These are phyloP conservation scores for Eueremaeus valkanovi DNA, from an alignment of 2,888 invertebrate species.

Conservation along the genomic window DNA sequence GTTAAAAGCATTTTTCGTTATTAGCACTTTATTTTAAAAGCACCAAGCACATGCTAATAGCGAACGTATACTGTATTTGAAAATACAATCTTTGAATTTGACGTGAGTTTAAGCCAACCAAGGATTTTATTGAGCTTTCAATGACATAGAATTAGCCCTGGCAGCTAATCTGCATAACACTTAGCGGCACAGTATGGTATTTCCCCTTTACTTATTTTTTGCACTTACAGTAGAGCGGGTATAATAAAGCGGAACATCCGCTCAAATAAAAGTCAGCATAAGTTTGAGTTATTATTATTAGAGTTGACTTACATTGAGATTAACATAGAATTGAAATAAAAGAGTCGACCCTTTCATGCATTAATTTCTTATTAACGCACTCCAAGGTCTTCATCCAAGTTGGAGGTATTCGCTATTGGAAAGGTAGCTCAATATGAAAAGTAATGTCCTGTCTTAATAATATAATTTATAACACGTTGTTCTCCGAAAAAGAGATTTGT, in stretches of 20 bases:
- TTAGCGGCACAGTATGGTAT: not conserved
- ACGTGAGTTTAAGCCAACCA: too few species aligned
- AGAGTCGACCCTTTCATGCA: not conserved
- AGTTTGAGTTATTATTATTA: not conserved
- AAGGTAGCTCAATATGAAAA: not conserved
- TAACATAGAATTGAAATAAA: not conserved
- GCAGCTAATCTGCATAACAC: not conserved
- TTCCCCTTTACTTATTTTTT: not conserved
- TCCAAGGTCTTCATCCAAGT: conserved; percentile 9
- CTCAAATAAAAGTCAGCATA: not conserved
- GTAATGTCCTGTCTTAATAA: too few species aligned
- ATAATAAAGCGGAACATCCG: not conserved
- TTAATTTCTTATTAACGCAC: conserved; percentile 14
- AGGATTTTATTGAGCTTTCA: too few species aligned
- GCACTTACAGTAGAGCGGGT: not conserved
- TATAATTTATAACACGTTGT: not conserved
- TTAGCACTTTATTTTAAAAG: too few species aligned
- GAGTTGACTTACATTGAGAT: not conserved
- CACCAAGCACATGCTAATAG: too few species aligned
- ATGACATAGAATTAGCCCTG: not conserved
- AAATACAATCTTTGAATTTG: too few species aligned
- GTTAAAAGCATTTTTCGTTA: too few species aligned
- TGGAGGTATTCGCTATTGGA: not conserved
- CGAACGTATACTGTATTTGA: too few species aligned
- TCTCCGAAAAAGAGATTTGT: too few species aligned